phyloP scores from a whole-genome alignment of 2,888 invertebrate species.

The Microplitis manilae region DNA sequence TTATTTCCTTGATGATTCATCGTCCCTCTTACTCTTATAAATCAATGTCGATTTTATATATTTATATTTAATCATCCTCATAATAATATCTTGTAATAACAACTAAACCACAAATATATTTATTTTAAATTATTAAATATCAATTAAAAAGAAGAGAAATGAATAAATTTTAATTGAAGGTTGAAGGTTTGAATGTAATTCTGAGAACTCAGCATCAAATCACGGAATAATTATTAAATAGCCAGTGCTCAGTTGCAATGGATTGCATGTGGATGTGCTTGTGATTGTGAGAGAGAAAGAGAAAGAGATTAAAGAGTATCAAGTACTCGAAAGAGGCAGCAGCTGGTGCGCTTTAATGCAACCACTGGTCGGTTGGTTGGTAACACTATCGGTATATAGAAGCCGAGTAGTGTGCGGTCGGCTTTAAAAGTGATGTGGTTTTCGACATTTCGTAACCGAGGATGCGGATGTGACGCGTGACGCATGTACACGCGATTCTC shows the following conservation, averaged over 20 bases:
- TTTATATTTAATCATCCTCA: too few species aligned
- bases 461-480: conserved; percentile 51
- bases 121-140: too few species aligned
- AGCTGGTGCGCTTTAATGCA: conserved; percentile 19
- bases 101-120: too few species aligned
- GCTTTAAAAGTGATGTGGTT: conserved; percentile 55
- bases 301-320: conserved; percentile 2
- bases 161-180: too few species aligned
- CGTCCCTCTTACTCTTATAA: conserved; percentile 20
- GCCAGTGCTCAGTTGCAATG: too few species aligned
- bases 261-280: too few species aligned
- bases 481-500: conserved; percentile 49
- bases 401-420: conserved; percentile 44
- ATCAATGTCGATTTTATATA: neutral
- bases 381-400: conserved; percentile 15
- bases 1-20: conserved; percentile 39
- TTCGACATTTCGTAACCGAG: conserved; percentile 56
- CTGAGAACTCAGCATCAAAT: too few species aligned
- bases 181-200: too few species aligned
- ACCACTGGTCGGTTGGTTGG: conserved; percentile 13
- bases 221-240: too few species aligned
- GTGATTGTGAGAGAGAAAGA: neutral
- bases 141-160: too few species aligned
- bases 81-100: too few species aligned
- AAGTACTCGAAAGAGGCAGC: neutral